Conservation (phyloP, 1,140 invertebrate genomes). For the Macrotrachela quadricornifera region DNA sequence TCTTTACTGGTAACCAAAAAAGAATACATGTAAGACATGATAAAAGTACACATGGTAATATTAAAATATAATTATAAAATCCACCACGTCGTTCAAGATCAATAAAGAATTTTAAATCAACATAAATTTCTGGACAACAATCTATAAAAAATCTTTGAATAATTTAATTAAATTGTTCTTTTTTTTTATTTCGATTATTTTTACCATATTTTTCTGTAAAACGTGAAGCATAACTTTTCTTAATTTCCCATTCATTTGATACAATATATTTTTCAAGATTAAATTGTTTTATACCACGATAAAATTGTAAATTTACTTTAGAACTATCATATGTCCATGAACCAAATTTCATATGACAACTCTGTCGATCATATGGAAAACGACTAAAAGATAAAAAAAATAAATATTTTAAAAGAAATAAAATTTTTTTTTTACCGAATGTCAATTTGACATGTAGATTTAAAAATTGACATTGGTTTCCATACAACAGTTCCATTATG, state of each 20-base stretch:
- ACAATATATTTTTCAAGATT: constrained; percentile 24
- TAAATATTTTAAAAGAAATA: too few relatives aligned
- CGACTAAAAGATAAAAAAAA: constrained; percentile 11
- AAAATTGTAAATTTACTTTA: constrained; percentile 23
- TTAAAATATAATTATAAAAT: constrained; percentile 31
- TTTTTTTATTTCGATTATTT: too few relatives aligned
- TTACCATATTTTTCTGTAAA: too few relatives aligned
- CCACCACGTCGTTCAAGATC: constrained; percentile 23
- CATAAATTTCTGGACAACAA: too few relatives aligned
- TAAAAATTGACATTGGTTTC: constrained; percentile 95
- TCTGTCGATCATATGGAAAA: constrained; percentile 29
- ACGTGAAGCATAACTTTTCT: background rate
- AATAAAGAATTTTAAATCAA: constrained; percentile 10
- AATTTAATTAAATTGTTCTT: too few relatives aligned
- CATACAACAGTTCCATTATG: constrained; percentile 82
- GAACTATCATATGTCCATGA: constrained; percentile 29
- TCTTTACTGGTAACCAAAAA: constrained; percentile 12
- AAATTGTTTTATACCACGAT: constrained; percentile 13
- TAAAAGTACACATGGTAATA: constrained; percentile 26
- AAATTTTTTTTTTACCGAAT: constrained; percentile 31
- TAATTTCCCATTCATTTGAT: constrained; percentile 30
- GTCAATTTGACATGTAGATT: constrained; percentile 67
- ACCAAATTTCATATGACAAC: constrained; percentile 27
- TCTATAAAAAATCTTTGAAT: too few relatives aligned
- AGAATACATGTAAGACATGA: constrained; percentile 22